Conservation (phyloP, 2,888 invertebrate species). For the Eilema griseolum region DNA sequence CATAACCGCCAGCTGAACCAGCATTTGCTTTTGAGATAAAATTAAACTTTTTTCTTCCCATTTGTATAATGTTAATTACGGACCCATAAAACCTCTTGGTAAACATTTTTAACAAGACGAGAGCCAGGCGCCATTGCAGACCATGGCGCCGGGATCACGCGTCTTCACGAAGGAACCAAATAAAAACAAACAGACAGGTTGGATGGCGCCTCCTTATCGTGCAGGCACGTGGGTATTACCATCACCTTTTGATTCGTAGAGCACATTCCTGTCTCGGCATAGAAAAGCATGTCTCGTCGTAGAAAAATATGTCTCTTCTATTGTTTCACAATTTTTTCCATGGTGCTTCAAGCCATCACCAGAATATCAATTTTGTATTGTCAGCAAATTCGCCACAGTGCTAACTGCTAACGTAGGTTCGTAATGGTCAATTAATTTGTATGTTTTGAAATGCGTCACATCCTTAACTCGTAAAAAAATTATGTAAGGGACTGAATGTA, state of each 20-base stretch:
- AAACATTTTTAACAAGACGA: slow-evolving; percentile 64
- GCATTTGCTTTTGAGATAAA: slow-evolving; percentile 6
- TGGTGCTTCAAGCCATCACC: background rate
- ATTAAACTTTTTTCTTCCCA: slow-evolving; percentile 47
- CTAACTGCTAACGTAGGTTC: background rate
- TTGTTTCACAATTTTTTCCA: slow-evolving; percentile 36
- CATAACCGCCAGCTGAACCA: slow-evolving; percentile 41
- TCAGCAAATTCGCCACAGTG: slow-evolving; percentile 12
- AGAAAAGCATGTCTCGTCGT: slow-evolving; percentile 50
- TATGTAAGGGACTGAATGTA: background rate
- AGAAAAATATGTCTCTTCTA: slow-evolving; percentile 45
- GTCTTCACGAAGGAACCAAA: slow-evolving; percentile 30
- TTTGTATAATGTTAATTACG: slow-evolving; percentile 60
- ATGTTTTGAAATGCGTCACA: slow-evolving; percentile 4
- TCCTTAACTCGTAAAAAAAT: background rate
- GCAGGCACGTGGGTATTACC: slow-evolving; percentile 70
- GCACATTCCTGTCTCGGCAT: slow-evolving; percentile 62
- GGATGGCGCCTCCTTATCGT: slow-evolving; percentile 79
- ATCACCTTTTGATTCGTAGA: slow-evolving; percentile 70
- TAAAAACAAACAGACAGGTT: slow-evolving; percentile 56
- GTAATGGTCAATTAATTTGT: slow-evolving; percentile 3
- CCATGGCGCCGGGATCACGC: slow-evolving; percentile 56
- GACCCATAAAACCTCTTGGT: slow-evolving; percentile 62
- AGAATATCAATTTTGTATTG: background rate
- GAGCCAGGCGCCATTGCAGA: slow-evolving; percentile 61